Evolutionary conservation across 1,140 invertebrate genomes (phyloP).

Genomic region (Pseudomyrmex concolor): DNA sequence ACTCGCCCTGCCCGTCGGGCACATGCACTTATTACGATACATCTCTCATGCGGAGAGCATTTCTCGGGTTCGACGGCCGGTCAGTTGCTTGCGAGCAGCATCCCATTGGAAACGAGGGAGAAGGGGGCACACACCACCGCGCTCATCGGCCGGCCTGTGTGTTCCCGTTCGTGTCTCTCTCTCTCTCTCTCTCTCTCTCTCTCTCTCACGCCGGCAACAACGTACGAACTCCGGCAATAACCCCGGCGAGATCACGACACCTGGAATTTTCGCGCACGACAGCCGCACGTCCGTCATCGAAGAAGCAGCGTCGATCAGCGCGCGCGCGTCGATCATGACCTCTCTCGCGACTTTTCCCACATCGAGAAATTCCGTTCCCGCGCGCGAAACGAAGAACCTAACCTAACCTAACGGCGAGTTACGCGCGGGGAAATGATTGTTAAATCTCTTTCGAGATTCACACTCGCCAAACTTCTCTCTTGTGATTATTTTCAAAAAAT

Average conservation of each 20-base stretch:
- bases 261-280: conserved; percentile 26
- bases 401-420: no score
- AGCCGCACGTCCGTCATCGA: conserved; percentile 16
- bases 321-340: not conserved
- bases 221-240: conserved; percentile 29
- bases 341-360: conserved; percentile 24
- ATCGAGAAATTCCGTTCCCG: not conserved
- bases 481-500: no score
- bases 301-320: conserved; percentile 9
- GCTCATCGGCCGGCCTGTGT: not conserved
- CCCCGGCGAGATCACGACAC: conserved; percentile 4
- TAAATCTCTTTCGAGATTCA: not conserved
- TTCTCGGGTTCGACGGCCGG: conserved; percentile 83
- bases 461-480: not conserved
- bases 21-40: conserved; percentile 81
- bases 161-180: not conserved
- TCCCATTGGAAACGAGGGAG: not conserved
- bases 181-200: no score
- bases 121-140: not conserved
- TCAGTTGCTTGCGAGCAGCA: conserved; percentile 72
- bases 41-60: conserved; percentile 73
- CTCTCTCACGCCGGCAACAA: not conserved
- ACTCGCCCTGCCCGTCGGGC: conserved; percentile 70
- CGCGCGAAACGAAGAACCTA: not conserved
- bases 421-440: not conserved